These are phyloP conservation scores for Leptonema lineaticorne DNA, from an alignment of 1,140 invertebrate species.

Conservation along the genomic window DNA sequence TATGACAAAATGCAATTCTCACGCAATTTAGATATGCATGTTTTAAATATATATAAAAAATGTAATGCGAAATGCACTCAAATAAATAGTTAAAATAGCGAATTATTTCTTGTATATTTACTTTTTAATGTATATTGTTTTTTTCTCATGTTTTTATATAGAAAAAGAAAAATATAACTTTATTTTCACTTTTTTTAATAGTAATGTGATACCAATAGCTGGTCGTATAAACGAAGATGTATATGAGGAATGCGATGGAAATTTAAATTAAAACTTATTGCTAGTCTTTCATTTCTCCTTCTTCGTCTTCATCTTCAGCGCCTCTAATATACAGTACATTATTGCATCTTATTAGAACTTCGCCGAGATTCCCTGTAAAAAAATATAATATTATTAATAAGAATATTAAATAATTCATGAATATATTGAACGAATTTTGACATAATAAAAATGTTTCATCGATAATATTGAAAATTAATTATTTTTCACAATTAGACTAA, in stretches of 20 bases:
- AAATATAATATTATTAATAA: conserved; percentile 23
- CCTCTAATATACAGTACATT: conserved; percentile 97
- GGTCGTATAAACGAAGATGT: too few species aligned
- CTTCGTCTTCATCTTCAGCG: conserved; percentile 96
- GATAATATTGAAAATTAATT: neutral
- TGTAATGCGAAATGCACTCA: neutral
- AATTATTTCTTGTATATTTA: neutral
- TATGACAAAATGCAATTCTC: too few species aligned
- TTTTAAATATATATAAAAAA: neutral
- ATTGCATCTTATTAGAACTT: conserved; percentile 97
- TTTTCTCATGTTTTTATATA: too few species aligned
- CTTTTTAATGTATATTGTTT: too few species aligned
- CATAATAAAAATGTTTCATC: neutral
- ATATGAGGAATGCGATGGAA: too few species aligned
- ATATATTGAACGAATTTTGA: neutral
- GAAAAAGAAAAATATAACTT: neutral
- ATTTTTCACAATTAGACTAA: too few species aligned
- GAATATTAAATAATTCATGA: neutral
- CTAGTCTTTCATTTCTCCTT: conserved; percentile 94
- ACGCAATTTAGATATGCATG: neutral
- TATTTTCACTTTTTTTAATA: too few species aligned
- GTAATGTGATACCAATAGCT: too few species aligned
- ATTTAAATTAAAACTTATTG: conserved; percentile 14
- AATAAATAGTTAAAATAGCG: neutral
- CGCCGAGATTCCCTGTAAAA: conserved; percentile 82